Percentiles rank a stretch among this genome's conserved stretches.
phyloP scores from a whole-genome alignment of 2,888 invertebrate genomes.

The Limnephilus rhombicus region DNA sequence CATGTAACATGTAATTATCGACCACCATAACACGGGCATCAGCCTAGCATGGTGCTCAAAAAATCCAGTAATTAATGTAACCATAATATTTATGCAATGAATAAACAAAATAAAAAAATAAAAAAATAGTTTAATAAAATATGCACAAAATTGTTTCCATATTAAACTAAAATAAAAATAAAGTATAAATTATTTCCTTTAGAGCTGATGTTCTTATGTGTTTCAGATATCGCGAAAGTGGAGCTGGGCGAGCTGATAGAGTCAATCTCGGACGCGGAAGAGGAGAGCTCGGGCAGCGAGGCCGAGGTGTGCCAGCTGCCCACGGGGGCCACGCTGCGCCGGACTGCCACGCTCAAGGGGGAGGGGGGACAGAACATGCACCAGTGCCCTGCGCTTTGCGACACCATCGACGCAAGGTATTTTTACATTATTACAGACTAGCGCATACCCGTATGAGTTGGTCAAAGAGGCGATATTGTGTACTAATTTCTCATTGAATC shows the following conservation, averaged over 20 bases:
- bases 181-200: neutral
- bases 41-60: too few relatives aligned
- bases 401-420: slow-evolving; percentile 75
- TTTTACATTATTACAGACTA: neutral
- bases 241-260: slow-evolving; percentile 76
- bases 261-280: slow-evolving; percentile 81
- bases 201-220: slow-evolving; percentile 50
- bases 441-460: too few relatives aligned
- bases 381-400: slow-evolving; percentile 73
- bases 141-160: too few relatives aligned
- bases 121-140: too few relatives aligned
- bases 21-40: too few relatives aligned
- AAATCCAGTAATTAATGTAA: too few relatives aligned
- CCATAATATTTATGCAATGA: too few relatives aligned
- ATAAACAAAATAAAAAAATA: too few relatives aligned
- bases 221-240: slow-evolving; percentile 73
- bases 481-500: too few relatives aligned
- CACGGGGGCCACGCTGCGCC: slow-evolving; percentile 66
- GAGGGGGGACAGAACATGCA: slow-evolving; percentile 45
- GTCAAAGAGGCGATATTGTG: too few relatives aligned
- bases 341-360: slow-evolving; percentile 40
- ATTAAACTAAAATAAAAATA: too few relatives aligned
- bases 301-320: slow-evolving; percentile 71
- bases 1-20: too few relatives aligned
- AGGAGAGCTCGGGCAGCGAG: slow-evolving; percentile 79